Evolutionary conservation across 2,113 vertebrate genomes (phyloP), one percentile per base, ranked within the genome.

Genomic region (Seriola rivoliana): DNA sequence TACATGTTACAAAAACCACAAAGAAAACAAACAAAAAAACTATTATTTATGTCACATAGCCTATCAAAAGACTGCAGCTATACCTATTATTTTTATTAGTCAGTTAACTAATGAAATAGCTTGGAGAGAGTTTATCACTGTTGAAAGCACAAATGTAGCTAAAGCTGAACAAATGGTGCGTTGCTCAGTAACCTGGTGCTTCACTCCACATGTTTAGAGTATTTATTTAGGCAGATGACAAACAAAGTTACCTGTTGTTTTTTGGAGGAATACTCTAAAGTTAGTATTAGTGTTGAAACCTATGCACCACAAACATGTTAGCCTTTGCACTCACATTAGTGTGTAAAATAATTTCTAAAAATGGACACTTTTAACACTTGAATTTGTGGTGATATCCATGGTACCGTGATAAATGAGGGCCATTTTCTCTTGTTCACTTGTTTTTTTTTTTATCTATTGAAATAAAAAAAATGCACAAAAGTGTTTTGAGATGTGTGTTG

Each of bases 361-460:
- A 12, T 25, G 48, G 46, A 58, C 14, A 21, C 52, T 5, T 21
- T 62, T 71, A 72, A 84, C 74, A 67, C n/a, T 85, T 86, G 81
- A 80, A 86, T 76, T n/a, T 82, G 88, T 32, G 71, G 81, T 54
- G 42, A 78, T 60, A 12, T 69, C 66, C 42, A 78, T 71, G 64
- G 85, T 81, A 85, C 79, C 88, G 0, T 90, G 92, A 91, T 92
- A 90, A 93, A 93, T 87, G 90, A 93, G 90, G 92, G 91, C 85
- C 32, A 29, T 82, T 64, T 85, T 75, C 74, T 79, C 46, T 75
- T 81, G 60, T 86, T 87, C 79, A 58, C 63, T 74, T 75, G n/a
- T 29, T 48, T 62, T 55, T 25, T 64, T 73, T 48, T 52, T 71
- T 8, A 64, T 67, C 58, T 75, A 77, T 55, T 65, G 46, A 78